Evolutionary conservation across 2,888 invertebrate species (phyloP), one percentile per base, ranked within the genome.

Genomic region (Exocentrus adspersus): DNA sequence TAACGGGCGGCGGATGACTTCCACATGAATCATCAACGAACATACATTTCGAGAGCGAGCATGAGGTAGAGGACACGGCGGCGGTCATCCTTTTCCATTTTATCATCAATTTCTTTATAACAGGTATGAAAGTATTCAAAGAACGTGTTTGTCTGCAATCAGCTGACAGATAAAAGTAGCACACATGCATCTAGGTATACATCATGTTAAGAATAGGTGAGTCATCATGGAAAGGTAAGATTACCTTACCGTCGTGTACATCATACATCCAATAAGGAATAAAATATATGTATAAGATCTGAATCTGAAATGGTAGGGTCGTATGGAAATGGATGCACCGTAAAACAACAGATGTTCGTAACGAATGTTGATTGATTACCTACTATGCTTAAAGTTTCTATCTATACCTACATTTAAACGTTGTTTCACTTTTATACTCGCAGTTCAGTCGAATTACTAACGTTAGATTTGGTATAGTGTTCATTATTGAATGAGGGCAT

Each of bases 121-220:
- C 24, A 5, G 7, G 41, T 41, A 43, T 14, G 43, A 43, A 54
- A 43, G 28, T 43, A 54, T 54, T 54, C 30, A 43, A 52, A 41
- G 60, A 52, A 60, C 52, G 60, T 43, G 42, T 43, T 54, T 43
- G 12, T 24, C 43, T 37, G 24, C 7, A 24, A 24, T 24, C 41
- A 53, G 21, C 12, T 41, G 21, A 21, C 14, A 43, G 54, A 42
- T 54, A 65, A 65, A n/a, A 65, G 65, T 65, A 60, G 60, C 65
- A 65, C 62, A 65, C 54, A 20, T 51, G n/a, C n/a, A n/a, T n/a
- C n/a, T n/a, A n/a, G n/a, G n/a, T n/a, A n/a, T n/a, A n/a, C n/a
- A n/a, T n/a, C n/a, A n/a, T n/a, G n/a, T n/a, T n/a, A 60, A 62
- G 65, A 65, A 62, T 53, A 65, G 61, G 51, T 62, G 62, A 65